phyloP scores from a whole-genome alignment of 2,113 vertebrate genomes.

The Nycticryphes semicollaris region DNA sequence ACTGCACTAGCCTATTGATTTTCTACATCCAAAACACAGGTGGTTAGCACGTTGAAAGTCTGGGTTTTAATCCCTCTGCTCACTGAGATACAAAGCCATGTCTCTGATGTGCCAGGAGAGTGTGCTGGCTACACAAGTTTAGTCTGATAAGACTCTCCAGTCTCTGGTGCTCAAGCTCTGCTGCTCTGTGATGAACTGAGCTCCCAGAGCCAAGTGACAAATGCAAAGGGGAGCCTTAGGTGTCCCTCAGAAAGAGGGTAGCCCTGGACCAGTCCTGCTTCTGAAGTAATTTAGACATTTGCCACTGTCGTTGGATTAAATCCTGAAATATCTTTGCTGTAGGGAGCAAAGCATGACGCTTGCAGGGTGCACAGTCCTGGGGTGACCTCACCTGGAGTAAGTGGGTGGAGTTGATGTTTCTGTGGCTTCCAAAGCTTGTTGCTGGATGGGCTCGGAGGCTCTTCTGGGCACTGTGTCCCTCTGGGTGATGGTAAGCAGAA shows the following conservation, averaged over 20 bases:
- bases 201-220: background rate
- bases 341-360: background rate
- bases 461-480: background rate
- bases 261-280: background rate
- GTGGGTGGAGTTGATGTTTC: fast-evolving
- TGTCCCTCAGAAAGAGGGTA: background rate
- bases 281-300: background rate
- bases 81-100: background rate
- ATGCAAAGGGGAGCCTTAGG: background rate
- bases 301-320: background rate
- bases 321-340: background rate
- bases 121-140: constrained; percentile 45
- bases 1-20: fast-evolving
- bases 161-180: background rate
- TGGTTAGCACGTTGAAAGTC: background rate
- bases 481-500: background rate
- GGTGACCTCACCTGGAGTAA: background rate
- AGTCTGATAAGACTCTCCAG: background rate
- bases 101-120: constrained; percentile 31
- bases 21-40: background rate
- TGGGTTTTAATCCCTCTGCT: fast-evolving
- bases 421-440: background rate
- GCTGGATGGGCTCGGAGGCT: background rate
- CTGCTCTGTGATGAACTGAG: background rate
- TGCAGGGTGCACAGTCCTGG: background rate